These are phyloP conservation scores for Pomacea maculata DNA, from an alignment of 1,140 invertebrate species.

Conservation along the genomic window DNA sequence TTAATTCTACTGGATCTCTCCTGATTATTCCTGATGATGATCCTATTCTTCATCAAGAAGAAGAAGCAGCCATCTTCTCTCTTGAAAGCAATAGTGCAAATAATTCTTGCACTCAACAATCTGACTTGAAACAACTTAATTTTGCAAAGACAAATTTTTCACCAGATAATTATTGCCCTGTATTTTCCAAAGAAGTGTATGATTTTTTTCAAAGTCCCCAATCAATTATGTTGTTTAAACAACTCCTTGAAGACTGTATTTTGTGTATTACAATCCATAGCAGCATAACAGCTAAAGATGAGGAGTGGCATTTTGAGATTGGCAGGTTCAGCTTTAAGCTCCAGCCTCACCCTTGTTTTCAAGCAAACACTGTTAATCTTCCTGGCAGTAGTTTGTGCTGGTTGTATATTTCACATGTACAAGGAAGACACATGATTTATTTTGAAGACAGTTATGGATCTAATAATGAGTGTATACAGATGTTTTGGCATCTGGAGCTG, in stretches of 20 bases:
- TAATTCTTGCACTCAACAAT: too few relatives aligned
- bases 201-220: background rate
- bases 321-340: conserved; percentile 43
- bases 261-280: conserved; percentile 34
- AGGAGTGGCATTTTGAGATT: conserved; percentile 38
- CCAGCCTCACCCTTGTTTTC: conserved; percentile 14
- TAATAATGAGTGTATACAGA: conserved; percentile 17
- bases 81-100: too few relatives aligned
- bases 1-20: conserved; percentile 21
- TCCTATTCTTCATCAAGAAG: conserved; percentile 30
- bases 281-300: conserved; percentile 6
- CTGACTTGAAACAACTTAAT: too few relatives aligned
- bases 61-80: background rate
- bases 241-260: conserved; percentile 30
- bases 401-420: conserved; percentile 54
- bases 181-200: too few relatives aligned
- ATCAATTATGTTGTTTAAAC: conserved; percentile 22
- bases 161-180: too few relatives aligned
- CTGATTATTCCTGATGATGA: conserved; percentile 41
- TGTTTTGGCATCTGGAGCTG: too few relatives aligned
- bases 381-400: conserved; percentile 39
- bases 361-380: background rate
- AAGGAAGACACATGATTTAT: conserved; percentile 55
- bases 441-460: conserved; percentile 52
- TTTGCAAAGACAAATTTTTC: too few relatives aligned